phyloP scores from a whole-genome alignment of 2,113 vertebrate genomes.

The Macroglossus sobrinus region DNA sequence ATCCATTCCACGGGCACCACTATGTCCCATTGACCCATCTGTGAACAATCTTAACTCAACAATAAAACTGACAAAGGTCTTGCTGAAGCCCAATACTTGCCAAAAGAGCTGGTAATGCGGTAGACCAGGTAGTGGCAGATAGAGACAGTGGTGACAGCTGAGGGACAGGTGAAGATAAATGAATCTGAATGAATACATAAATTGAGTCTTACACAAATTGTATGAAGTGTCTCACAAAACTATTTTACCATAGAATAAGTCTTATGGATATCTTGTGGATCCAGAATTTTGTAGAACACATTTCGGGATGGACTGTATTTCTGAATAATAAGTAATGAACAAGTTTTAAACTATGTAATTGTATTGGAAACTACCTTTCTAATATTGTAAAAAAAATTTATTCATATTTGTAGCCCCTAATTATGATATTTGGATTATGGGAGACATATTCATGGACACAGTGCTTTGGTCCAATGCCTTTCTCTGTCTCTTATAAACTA shows the following conservation, averaged over 20 bases:
- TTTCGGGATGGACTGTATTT: not conserved
- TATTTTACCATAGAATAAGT: not conserved
- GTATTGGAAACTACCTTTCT: not conserved
- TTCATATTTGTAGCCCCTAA: not conserved
- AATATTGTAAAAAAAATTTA: not conserved
- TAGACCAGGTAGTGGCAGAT: no score
- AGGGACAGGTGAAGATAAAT: not conserved
- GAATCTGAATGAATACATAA: not conserved
- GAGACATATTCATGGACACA: not conserved
- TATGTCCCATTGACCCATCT: not conserved
- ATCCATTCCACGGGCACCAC: not conserved
- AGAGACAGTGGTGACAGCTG: not conserved
- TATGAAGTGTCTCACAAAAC: not conserved
- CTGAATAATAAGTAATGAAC: not conserved
- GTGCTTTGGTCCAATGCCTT: not conserved
- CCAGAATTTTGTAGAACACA: not conserved
- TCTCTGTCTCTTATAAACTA: not conserved
- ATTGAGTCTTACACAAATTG: not conserved
- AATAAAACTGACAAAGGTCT: not conserved
- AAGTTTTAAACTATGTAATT: not conserved
- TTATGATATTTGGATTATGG: not conserved
- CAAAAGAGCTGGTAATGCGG: not conserved
- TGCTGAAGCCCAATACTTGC: not conserved
- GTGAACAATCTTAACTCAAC: not conserved
- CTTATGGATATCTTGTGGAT: not conserved